A percentile compares a stretch with the other conserved stretches of the same genome.
These are phyloP conservation scores for Manacus vitellinus DNA, from an alignment of 2,113 vertebrate species.

Conservation along the genomic window DNA sequence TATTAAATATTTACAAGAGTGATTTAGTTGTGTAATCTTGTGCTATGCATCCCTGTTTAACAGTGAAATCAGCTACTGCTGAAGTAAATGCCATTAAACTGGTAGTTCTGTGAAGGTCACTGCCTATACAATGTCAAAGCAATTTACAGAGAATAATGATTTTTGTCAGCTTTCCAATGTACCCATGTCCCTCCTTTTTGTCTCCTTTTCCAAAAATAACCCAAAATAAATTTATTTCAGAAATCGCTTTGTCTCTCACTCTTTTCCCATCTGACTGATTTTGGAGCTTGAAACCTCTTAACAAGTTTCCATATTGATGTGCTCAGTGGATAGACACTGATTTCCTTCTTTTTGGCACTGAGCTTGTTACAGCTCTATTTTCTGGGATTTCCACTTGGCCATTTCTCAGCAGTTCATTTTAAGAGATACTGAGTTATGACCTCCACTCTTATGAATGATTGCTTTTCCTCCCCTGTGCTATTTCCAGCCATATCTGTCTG, in stretches of 20 bases:
- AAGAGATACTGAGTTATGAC: background rate
- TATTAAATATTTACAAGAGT: slow-evolving; percentile 84
- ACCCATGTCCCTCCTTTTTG: slow-evolving; percentile 31
- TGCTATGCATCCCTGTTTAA: slow-evolving; percentile 70
- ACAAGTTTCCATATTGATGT: slow-evolving; percentile 9
- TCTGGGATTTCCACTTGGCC: background rate
- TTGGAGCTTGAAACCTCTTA: background rate
- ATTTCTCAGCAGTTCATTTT: slow-evolving; percentile 28
- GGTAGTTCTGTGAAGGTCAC: slow-evolving; percentile 72
- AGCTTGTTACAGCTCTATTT: background rate
- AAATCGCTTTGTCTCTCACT: slow-evolving; percentile 33
- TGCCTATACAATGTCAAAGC: slow-evolving; percentile 71
- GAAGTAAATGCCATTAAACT: slow-evolving; percentile 74
- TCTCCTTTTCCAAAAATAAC: slow-evolving; percentile 63
- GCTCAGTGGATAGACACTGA: background rate
- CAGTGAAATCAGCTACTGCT: slow-evolving; percentile 76
- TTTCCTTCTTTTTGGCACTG: background rate
- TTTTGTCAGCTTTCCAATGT: slow-evolving; percentile 72
- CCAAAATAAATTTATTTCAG: slow-evolving; percentile 52
- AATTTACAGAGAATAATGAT: slow-evolving; percentile 72
- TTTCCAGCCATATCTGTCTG: background rate
- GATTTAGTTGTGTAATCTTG: slow-evolving; percentile 80
- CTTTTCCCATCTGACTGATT: slow-evolving; percentile 23
- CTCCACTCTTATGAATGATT: background rate
- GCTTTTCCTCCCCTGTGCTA: background rate